These are phyloP conservation scores for Astyanax mexicanus DNA, from an alignment of 2,797 vertebrate genomes.

Conservation along the genomic window DNA sequence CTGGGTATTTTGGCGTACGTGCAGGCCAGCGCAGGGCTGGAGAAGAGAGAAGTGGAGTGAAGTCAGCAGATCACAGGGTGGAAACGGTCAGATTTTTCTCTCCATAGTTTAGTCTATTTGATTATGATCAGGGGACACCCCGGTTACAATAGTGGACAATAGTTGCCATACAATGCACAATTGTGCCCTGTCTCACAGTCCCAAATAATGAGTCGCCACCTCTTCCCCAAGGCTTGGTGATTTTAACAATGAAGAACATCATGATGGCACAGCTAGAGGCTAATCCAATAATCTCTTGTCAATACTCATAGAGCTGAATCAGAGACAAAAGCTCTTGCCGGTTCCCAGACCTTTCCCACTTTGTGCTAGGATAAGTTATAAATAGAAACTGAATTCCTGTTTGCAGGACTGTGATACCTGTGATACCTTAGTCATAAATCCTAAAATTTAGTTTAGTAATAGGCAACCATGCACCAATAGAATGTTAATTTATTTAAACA, in stretches of 20 bases:
- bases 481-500: too few species aligned
- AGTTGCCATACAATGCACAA: slow-evolving; percentile 18
- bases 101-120: slow-evolving; percentile 56
- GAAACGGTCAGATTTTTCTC: slow-evolving; percentile 13
- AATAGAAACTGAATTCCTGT: too few species aligned
- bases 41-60: slow-evolving; percentile 29
- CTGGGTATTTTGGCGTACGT: slow-evolving; percentile 12
- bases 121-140: slow-evolving; percentile 43
- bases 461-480: too few species aligned
- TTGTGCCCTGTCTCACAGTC: slow-evolving; percentile 34
- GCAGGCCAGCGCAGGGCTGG: slow-evolving; percentile 22
- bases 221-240: slow-evolving; percentile 39
- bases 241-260: slow-evolving; percentile 26
- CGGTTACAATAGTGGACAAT: slow-evolving; percentile 55
- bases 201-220: slow-evolving; percentile 41
- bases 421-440: too few species aligned
- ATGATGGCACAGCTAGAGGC: slow-evolving; percentile 10
- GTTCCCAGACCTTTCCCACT: not conserved
- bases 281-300: slow-evolving; percentile 28
- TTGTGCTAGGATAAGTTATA: too few species aligned
- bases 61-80: slow-evolving; percentile 18
- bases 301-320: slow-evolving; percentile 21
- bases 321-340: not conserved
- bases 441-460: too few species aligned
- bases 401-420: too few species aligned